Evolutionary conservation across 1,140 invertebrate species (phyloP).

Genomic region (Pseudomyrmex cubaensis): DNA sequence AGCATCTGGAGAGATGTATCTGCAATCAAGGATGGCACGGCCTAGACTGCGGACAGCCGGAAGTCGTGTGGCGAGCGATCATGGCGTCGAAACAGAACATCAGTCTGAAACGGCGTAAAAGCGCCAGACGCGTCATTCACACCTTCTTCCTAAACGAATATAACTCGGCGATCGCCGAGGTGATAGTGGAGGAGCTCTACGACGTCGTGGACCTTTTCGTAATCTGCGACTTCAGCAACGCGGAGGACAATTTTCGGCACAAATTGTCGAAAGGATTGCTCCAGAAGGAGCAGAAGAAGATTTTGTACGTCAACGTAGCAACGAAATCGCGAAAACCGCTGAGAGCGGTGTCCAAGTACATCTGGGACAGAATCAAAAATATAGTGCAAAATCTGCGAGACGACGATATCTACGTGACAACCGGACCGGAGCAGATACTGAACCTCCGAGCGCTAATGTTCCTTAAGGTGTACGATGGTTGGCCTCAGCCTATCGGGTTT

Average conservation of each 20-base stretch:
- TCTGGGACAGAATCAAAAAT: constrained; percentile 83
- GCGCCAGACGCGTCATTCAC: constrained; percentile 86
- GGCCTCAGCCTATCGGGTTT: constrained; percentile 87
- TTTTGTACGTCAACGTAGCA: constrained; percentile 86
- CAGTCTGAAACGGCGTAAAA: constrained; percentile 82
- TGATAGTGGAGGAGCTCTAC: constrained; percentile 87
- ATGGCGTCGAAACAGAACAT: constrained; percentile 86
- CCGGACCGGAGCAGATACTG: constrained; percentile 87
- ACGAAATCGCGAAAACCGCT: constrained; percentile 72
- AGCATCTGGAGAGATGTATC: constrained; percentile 83
- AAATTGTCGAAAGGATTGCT: constrained; percentile 80
- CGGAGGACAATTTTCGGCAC: constrained; percentile 82
- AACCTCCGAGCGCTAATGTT: constrained; percentile 87
- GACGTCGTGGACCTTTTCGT: constrained; percentile 88
- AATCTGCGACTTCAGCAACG: constrained; percentile 86
- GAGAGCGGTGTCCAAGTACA: constrained; percentile 77
- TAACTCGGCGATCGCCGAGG: constrained; percentile 86
- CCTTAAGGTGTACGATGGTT: constrained; percentile 88
- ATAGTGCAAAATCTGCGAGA: constrained; percentile 85
- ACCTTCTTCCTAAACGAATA: constrained; percentile 86
- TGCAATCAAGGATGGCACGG: constrained; percentile 88
- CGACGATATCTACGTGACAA: constrained; percentile 88
- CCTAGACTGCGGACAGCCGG: constrained; percentile 88
- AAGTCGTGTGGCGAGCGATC: constrained; percentile 88
- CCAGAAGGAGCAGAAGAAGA: constrained; percentile 84